A percentile compares a stretch with the other conserved stretches of the same genome.
Conservation (phyloP, 23 tunicate species). For the Styela plicata region DNA sequence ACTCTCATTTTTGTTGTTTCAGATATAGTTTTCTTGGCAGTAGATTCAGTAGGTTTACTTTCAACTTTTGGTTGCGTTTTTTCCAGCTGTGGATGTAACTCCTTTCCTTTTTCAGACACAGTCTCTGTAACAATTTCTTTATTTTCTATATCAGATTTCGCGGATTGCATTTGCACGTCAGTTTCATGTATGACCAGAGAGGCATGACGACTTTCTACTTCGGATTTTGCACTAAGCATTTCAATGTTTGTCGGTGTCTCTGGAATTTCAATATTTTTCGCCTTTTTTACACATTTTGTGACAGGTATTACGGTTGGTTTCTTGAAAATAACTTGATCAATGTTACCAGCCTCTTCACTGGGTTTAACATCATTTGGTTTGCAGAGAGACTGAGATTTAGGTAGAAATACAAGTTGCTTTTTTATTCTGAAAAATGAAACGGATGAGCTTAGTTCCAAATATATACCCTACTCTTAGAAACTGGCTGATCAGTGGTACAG, state of each 20-base stretch:
- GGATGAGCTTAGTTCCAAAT: background rate
- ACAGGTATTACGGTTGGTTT: conserved; percentile 38
- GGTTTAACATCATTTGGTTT: background rate
- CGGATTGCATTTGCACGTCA: background rate
- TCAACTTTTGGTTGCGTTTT: background rate
- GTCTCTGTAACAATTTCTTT: background rate
- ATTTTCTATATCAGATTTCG: background rate
- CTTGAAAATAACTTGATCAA: conserved; percentile 37
- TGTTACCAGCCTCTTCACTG: background rate
- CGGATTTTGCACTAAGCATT: conserved; percentile 63
- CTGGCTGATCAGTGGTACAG: no score
- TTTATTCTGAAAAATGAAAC: conserved; percentile 11
- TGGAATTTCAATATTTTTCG: background rate
- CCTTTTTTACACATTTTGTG: background rate
- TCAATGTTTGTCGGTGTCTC: conserved; percentile 17
- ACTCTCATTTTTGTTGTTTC: conserved; percentile 80
- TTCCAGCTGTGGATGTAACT: background rate
- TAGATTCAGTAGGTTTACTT: background rate
- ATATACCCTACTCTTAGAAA: no score
- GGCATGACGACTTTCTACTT: background rate
- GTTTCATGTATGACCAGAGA: background rate
- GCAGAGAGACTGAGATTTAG: conserved; percentile 3
- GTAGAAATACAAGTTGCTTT: conserved; percentile 25
- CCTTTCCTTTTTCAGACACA: background rate
- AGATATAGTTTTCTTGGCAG: conserved; percentile 69